Evolutionary conservation across 2,888 invertebrate genomes (phyloP).

Genomic region (Automeris io): DNA sequence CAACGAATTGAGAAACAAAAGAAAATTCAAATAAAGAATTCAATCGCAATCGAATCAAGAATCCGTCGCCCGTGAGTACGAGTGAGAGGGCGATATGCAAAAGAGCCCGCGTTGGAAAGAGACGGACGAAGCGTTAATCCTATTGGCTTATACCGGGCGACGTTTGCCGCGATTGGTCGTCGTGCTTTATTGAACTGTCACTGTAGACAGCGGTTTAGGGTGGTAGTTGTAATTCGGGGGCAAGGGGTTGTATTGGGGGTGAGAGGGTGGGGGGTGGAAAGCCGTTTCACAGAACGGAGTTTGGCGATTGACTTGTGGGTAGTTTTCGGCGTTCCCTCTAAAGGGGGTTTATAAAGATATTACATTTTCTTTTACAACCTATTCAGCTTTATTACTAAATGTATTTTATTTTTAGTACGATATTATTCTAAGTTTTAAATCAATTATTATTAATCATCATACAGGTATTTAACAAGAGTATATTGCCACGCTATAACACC

Average conservation of each 20-base stretch:
- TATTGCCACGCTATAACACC: no score
- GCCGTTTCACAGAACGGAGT: conserved; percentile 62
- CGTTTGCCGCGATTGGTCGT: conserved; percentile 75
- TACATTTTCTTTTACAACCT: conserved; percentile 10
- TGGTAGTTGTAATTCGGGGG: conserved; percentile 70
- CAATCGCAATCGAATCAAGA: conserved; percentile 74
- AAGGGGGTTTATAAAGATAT: conserved; percentile 12
- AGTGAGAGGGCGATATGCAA: conserved; percentile 36
- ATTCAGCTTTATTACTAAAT: no score
- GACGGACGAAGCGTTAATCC: conserved; percentile 65
- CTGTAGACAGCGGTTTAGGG: conserved; percentile 72
- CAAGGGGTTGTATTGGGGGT: conserved; percentile 43
- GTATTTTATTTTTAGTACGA: no score
- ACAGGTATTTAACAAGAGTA: no score
- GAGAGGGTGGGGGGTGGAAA: conserved; percentile 36
- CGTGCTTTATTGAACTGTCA: conserved; percentile 76
- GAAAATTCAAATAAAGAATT: conserved; percentile 67
- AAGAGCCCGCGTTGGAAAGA: conserved; percentile 25
- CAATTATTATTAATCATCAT: no score
- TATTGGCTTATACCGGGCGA: conserved; percentile 75
- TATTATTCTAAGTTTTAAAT: no score
- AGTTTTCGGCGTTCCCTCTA: conserved; percentile 68
- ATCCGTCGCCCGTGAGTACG: conserved; percentile 55
- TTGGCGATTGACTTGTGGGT: conserved; percentile 76
- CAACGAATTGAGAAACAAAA: conserved; percentile 63